A percentile compares a stretch with the other conserved stretches of the same genome.
Conservation (phyloP, 2,113 vertebrate species). For the Oreochromis spilurus region DNA sequence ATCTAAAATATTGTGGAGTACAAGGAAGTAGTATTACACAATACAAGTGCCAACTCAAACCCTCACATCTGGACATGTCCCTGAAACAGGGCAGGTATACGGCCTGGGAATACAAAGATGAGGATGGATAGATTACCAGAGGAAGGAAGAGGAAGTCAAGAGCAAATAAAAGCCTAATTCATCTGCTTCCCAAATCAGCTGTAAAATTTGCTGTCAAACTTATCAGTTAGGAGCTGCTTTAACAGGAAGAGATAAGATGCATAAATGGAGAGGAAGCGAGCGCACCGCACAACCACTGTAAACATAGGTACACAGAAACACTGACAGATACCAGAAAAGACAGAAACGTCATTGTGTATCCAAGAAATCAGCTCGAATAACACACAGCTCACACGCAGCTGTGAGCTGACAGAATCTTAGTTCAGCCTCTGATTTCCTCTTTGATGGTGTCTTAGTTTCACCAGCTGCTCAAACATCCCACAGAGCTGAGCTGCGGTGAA, state of each 20-base stretch:
- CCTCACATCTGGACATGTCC: not conserved
- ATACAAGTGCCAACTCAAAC: not conserved
- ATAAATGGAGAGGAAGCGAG: not conserved
- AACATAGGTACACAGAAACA: not conserved
- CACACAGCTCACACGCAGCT: not conserved
- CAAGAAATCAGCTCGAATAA: not conserved
- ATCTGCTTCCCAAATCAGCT: not conserved
- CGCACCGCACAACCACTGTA: not conserved
- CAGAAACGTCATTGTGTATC: not conserved
- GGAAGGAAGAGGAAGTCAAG: not conserved
- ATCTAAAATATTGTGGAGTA: not conserved
- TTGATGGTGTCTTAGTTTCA: not conserved
- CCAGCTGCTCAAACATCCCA: not conserved
- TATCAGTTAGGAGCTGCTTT: not conserved
- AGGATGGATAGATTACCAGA: not conserved
- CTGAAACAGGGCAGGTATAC: not conserved
- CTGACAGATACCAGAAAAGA: not conserved
- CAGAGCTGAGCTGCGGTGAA: not conserved
- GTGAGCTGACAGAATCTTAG: not conserved
- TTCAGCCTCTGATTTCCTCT: not conserved
- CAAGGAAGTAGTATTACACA: not conserved
- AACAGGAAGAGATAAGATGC: not conserved
- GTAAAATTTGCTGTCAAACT: not conserved
- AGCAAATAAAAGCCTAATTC: not conserved
- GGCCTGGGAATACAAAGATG: not conserved